A percentile compares a stretch with the other conserved stretches of the same genome.
Conservation (phyloP, 2,888 invertebrate species). For the Diarsia dahlii region DNA sequence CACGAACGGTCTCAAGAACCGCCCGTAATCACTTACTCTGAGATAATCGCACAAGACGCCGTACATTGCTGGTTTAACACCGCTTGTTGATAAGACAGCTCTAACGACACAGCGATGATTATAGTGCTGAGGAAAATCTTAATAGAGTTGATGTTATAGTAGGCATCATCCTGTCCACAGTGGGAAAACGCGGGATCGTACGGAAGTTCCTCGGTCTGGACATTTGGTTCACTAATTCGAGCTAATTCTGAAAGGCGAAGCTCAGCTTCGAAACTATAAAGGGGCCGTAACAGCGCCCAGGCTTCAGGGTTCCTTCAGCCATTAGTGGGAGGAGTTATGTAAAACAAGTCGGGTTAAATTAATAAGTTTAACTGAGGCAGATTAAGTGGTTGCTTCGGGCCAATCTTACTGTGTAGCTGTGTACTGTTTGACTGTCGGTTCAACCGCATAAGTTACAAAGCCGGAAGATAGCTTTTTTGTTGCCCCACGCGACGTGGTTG, state of each 20-base stretch:
- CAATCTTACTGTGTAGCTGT: slow-evolving; percentile 34
- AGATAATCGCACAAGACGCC: slow-evolving; percentile 22
- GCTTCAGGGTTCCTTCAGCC: slow-evolving; percentile 51
- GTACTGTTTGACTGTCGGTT: slow-evolving; percentile 45
- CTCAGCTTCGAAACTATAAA: slow-evolving; percentile 60
- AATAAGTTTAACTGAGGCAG: slow-evolving; percentile 57
- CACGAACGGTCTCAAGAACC: slow-evolving; percentile 55
- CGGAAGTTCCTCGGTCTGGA: slow-evolving; percentile 75
- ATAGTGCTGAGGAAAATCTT: slow-evolving; percentile 38
- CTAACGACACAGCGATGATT: slow-evolving; percentile 58
- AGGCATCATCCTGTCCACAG: slow-evolving; percentile 77
- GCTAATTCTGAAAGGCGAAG: slow-evolving; percentile 75
- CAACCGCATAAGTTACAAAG: slow-evolving; percentile 33
- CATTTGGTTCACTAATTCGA: slow-evolving; percentile 82
- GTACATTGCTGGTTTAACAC: slow-evolving; percentile 66
- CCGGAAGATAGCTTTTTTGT: slow-evolving; percentile 31
- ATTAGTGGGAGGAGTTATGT: slow-evolving; percentile 63
- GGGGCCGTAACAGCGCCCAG: slow-evolving; percentile 47
- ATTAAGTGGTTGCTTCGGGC: slow-evolving; percentile 53
- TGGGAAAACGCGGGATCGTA: slow-evolving; percentile 73
- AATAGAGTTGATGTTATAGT: slow-evolving; percentile 57
- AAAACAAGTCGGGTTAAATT: slow-evolving; percentile 65
- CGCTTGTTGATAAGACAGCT: too few species aligned
- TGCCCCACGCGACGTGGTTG: neutral
- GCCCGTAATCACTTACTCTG: slow-evolving; percentile 45